Conservation (phyloP, 2,113 vertebrate genomes). For the Andinoacara biseriatus region DNA sequence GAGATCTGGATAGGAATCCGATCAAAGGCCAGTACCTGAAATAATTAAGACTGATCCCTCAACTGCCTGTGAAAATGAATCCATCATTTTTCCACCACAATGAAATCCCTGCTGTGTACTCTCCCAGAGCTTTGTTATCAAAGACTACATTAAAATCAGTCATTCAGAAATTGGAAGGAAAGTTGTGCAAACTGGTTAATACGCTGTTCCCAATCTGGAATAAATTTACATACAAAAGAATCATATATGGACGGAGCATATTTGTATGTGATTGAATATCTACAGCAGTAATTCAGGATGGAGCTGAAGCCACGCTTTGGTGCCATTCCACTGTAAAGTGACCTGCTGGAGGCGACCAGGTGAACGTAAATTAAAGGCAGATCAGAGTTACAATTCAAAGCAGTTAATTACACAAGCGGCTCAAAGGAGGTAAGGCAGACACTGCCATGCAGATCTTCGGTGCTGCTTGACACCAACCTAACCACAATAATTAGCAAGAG, state of each 20-base stretch:
- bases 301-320: background rate
- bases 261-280: background rate
- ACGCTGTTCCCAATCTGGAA: background rate
- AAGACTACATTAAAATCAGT: slow-evolving; percentile 52
- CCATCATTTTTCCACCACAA: slow-evolving; percentile 57
- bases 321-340: background rate
- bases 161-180: slow-evolving; percentile 31
- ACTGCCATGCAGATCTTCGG: slow-evolving; percentile 11
- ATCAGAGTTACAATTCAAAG: slow-evolving; percentile 26
- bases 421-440: slow-evolving; percentile 23
- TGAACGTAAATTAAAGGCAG: slow-evolving; percentile 18
- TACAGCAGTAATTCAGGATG: background rate
- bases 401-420: slow-evolving; percentile 43
- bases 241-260: background rate
- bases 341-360: background rate
- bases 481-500: slow-evolving; percentile 33
- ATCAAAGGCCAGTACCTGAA: slow-evolving; percentile 72
- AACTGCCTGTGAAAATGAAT: slow-evolving; percentile 65
- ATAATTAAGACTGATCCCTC: slow-evolving; percentile 72
- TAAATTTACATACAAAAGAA: slow-evolving; percentile 20
- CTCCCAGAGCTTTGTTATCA: slow-evolving; percentile 34
- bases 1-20: slow-evolving; percentile 53
- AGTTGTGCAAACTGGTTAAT: slow-evolving; percentile 34
- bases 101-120: slow-evolving; percentile 42
- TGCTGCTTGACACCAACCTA: slow-evolving; percentile 34